Conservation (phyloP, 2,797 vertebrate genomes). For the Syngnathus rostellatus region DNA sequence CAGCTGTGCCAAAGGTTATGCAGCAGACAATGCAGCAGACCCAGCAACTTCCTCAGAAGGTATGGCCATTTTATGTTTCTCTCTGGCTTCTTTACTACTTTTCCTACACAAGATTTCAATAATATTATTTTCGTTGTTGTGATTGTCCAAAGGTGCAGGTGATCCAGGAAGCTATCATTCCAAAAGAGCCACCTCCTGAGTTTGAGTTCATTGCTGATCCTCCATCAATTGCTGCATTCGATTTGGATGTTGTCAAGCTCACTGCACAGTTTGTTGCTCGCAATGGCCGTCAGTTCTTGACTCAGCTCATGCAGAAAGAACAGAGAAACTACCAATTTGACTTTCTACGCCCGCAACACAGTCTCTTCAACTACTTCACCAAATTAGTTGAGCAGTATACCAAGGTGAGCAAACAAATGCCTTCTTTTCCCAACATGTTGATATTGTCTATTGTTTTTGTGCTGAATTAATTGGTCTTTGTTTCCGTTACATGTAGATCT, state of each 20-base stretch:
- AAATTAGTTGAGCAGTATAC: conserved; percentile 99
- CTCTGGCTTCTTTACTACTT: neutral
- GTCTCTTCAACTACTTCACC: conserved; percentile 98
- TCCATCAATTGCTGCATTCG: conserved; percentile 95
- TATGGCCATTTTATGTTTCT: conserved; percentile 31
- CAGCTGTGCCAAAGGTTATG: conserved; percentile 97
- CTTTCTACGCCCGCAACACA: conserved; percentile 95
- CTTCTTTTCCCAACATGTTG: neutral
- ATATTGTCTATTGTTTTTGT: neutral
- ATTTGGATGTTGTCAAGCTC: conserved; percentile 95
- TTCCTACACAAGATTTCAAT: neutral
- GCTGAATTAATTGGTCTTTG: neutral
- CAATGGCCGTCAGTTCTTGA: conserved; percentile 94
- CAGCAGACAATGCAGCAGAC: conserved; percentile 79
- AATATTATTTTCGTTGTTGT: neutral
- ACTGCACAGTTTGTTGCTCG: conserved; percentile 96
- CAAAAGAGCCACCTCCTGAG: conserved; percentile 93
- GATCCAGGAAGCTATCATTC: conserved; percentile 88
- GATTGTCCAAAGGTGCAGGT: conserved; percentile 78
- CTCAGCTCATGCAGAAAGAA: conserved; percentile 98
- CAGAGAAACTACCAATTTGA: conserved; percentile 99
- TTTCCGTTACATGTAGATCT: conserved; percentile 71
- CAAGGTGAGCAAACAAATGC: conserved; percentile 69
- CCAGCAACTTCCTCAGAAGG: conserved; percentile 92
- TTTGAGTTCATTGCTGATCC: conserved; percentile 97